phyloP scores from a whole-genome alignment of 2,888 invertebrate genomes.

The Heliconius sara region DNA sequence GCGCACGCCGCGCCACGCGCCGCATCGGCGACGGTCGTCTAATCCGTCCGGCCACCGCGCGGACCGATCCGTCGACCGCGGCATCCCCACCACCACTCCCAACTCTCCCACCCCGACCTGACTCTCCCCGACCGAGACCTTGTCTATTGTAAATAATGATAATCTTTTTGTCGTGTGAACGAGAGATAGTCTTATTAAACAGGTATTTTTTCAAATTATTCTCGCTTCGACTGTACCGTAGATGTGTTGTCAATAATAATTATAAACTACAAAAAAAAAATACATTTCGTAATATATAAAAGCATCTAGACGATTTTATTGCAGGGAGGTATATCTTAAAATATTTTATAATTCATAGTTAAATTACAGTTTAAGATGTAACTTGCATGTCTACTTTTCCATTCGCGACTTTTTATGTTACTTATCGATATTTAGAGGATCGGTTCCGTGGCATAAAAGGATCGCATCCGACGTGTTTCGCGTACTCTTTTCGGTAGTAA shows the following conservation, averaged over 20 bases:
- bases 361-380: constrained; percentile 78
- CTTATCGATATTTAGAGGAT: constrained; percentile 57
- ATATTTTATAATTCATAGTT: constrained; percentile 82
- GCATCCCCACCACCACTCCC: constrained; percentile 55
- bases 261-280: constrained; percentile 78
- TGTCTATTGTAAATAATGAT: constrained; percentile 82
- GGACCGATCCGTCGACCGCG: constrained; percentile 71
- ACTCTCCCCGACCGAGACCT: constrained; percentile 57
- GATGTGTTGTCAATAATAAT: constrained; percentile 83
- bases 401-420: constrained; percentile 69
- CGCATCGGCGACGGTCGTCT: constrained; percentile 61
- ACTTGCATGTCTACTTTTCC: constrained; percentile 64
- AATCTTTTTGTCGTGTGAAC: constrained; percentile 83
- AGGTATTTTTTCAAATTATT: constrained; percentile 83
- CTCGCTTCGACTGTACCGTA: constrained; percentile 84
- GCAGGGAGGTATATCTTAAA: constrained; percentile 81
- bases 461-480: constrained; percentile 54
- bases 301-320: constrained; percentile 80
- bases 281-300: constrained; percentile 81
- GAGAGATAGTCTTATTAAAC: constrained; percentile 82
- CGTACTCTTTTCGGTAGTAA: constrained; percentile 63
- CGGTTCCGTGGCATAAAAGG: constrained; percentile 59
- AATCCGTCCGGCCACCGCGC: constrained; percentile 63
- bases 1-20: constrained; percentile 57
- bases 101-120: constrained; percentile 53